Evolutionary conservation across 2,797 vertebrate genomes (phyloP).

Genomic region (Nyctibius grandis): DNA sequence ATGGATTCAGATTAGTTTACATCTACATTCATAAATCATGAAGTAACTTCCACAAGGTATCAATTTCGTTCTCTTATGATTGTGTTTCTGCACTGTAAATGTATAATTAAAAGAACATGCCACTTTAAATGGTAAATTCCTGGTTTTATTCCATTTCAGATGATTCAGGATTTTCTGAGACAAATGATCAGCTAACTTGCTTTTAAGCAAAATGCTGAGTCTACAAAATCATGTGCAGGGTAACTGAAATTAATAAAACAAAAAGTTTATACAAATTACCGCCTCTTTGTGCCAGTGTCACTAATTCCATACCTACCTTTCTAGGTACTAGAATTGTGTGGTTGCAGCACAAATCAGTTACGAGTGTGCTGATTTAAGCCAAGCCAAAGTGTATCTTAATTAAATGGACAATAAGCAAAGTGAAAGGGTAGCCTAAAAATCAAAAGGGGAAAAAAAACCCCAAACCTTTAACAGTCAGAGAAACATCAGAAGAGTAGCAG

Average conservation of each 20-base stretch:
- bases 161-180: neutral
- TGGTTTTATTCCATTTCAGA: neutral
- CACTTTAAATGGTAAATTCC: neutral
- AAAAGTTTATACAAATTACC: neutral
- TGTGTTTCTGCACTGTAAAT: neutral
- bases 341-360: neutral
- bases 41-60: neutral
- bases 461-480: neutral
- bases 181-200: neutral
- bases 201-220: slow-evolving; percentile 18
- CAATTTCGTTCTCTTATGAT: neutral
- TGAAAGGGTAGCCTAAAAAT: neutral
- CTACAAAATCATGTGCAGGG: neutral
- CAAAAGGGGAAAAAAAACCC: neutral
- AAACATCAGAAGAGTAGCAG: neutral
- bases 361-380: neutral
- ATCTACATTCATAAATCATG: neutral
- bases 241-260: neutral
- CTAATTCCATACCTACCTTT: neutral
- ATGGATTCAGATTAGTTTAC: neutral
- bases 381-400: neutral
- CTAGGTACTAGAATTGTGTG: neutral
- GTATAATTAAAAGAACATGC: neutral
- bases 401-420: neutral
- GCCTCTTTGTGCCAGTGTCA: neutral